These are phyloP conservation scores for Acrocephalus scirpaceus DNA, from an alignment of 2,797 vertebrate species.

Conservation along the genomic window DNA sequence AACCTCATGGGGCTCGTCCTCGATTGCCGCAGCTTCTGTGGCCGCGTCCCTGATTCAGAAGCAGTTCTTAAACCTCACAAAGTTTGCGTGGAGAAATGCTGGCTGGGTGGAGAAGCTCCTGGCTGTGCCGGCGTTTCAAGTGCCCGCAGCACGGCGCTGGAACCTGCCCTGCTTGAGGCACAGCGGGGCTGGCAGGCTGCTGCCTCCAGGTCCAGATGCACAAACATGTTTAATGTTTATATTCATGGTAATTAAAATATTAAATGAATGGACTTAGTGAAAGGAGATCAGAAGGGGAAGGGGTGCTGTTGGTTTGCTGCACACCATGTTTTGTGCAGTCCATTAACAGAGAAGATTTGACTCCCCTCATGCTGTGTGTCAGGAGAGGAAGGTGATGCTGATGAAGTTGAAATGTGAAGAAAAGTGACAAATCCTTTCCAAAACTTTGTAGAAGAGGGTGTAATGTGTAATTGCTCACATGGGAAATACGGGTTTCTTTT, in stretches of 20 bases:
- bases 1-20: background rate
- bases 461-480: background rate
- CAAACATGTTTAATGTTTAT: rapidly evolving
- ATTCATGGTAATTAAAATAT: background rate
- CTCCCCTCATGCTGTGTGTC: too few relatives aligned
- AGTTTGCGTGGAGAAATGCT: rapidly evolving
- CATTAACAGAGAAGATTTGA: background rate
- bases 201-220: background rate
- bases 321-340: background rate
- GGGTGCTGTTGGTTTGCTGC: background rate
- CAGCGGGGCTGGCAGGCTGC: background rate
- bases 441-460: background rate
- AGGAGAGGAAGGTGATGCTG: background rate
- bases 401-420: background rate
- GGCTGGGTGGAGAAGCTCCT: background rate
- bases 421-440: background rate
- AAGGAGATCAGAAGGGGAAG: background rate
- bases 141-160: rapidly evolving
- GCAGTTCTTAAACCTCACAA: rapidly evolving
- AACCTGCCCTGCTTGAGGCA: rapidly evolving
- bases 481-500: background rate
- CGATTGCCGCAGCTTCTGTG: background rate
- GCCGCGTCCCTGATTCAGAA: background rate
- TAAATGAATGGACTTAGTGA: background rate
- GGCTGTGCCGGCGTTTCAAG: rapidly evolving